Evolutionary conservation across 1,140 invertebrate genomes (phyloP), one percentile per base, ranked within the genome.

Genomic region (Eupristina koningsbergeri): DNA sequence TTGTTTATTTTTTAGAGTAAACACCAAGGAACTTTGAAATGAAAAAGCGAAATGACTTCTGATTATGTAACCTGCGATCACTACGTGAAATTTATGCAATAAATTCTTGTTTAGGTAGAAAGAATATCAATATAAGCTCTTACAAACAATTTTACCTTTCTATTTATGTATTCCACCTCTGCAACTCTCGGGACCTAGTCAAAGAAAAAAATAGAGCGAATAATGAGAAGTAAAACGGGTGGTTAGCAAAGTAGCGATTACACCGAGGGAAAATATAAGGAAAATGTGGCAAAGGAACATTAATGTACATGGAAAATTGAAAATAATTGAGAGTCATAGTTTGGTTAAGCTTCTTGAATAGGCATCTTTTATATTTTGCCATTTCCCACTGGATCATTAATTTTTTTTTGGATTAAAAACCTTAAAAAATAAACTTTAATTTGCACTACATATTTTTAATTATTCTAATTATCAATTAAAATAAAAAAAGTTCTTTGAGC

Each of bases 31-130:
- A 36, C 36, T 71, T 26, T 1, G 9, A 71, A 71, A 41, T 36
- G 69, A 36, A 36, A 41, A 71, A 71, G 63, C 63, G 45, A 39
- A 71, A 39, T 26, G n/a, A n/a, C n/a, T n/a, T n/a, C n/a, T n/a
- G n/a, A n/a, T n/a, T n/a, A n/a, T n/a, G n/a, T n/a, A n/a, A n/a
- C n/a, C n/a, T n/a, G n/a, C n/a, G n/a, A n/a, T n/a, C n/a, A n/a
- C n/a, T n/a, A n/a, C n/a, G n/a, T n/a, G n/a, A n/a, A n/a, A n/a
- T n/a, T n/a, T n/a, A n/a, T n/a, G n/a, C n/a, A 74, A 74, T 74
- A 19, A 74, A 50, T 50, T n/a, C n/a, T n/a, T 45, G 50, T 31
- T 11, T 41, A 19, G 17, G 29, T 3, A 69, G 67, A n/a, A 39
- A 36, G 67, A 34, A 34, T 34, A 15, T 26, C 26, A 13, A 63